Percentiles rank a stretch among this genome's conserved stretches.
These are phyloP conservation scores for Eumerus sabulonum DNA, from an alignment of 2,888 invertebrate genomes.

Conservation along the genomic window DNA sequence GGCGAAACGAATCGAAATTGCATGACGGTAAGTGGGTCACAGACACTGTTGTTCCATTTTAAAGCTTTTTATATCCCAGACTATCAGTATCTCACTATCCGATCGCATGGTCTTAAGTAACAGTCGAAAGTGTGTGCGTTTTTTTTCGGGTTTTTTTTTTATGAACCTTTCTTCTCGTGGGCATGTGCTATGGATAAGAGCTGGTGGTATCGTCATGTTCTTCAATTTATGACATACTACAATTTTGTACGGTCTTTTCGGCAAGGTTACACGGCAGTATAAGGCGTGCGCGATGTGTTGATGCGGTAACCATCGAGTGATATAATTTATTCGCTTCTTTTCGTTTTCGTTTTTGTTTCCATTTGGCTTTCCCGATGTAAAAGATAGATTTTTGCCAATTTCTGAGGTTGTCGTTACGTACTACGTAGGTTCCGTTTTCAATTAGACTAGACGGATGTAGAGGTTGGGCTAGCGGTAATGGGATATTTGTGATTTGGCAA, in stretches of 20 bases:
- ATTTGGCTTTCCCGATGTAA: slow-evolving; percentile 22
- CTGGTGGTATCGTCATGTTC: too few species aligned
- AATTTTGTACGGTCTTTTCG: slow-evolving; percentile 33
- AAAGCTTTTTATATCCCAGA: neutral
- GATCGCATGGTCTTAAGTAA: slow-evolving; percentile 46
- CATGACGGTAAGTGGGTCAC: slow-evolving; percentile 52
- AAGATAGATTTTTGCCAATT: slow-evolving; percentile 24
- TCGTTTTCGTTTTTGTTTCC: slow-evolving; percentile 42
- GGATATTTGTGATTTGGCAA: neutral
- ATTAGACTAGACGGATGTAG: neutral
- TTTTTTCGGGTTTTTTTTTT: slow-evolving; percentile 32
- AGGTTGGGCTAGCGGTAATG: neutral
- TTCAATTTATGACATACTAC: too few species aligned
- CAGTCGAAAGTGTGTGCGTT: slow-evolving; percentile 49
- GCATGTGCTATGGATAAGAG: neutral
- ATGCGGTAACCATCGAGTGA: slow-evolving; percentile 54
- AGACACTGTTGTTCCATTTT: slow-evolving; percentile 28
- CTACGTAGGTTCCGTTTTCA: slow-evolving; percentile 1
- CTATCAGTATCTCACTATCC: neutral
- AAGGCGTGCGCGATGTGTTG: slow-evolving; percentile 10
- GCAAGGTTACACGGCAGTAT: slow-evolving; percentile 49
- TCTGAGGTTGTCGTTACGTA: slow-evolving; percentile 6
- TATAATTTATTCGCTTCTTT: slow-evolving; percentile 56
- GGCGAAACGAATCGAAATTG: slow-evolving; percentile 20
- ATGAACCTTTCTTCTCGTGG: neutral